Base-by-base conservation (phyloP, 2,888 invertebrate genomes). In the Altica lythri region DNA sequence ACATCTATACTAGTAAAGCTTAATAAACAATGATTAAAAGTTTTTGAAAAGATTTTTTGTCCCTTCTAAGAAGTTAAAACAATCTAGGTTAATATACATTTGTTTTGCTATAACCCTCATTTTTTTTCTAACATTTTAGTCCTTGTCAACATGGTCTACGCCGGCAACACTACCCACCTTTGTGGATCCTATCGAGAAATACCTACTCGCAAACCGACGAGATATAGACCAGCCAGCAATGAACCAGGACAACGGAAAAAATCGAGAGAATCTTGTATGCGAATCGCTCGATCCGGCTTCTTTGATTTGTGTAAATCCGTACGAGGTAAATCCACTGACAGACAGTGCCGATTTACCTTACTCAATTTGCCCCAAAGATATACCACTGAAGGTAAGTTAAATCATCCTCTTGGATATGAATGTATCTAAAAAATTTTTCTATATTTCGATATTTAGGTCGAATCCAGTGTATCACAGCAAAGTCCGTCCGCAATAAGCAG, bases 101-200 rank as follows among this genome's bases (percentile, higher is more conserved):
- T 37, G 4, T 16, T 8, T 3, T 32, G 32, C n/a, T 5, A 32
- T 4, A 32, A 4, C 13, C 32, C n/a, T n/a, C 32, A 12, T 12
- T n/a, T 32, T 32, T 12, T 12, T 13, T 43, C 57, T 55, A 50
- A 45, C 51, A 12, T 59, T 66, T 32, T 62, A 71, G 71, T 69
- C 68, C 64, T 66, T 68, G 66, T 67, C 71, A 61, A 60, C 54
- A 71, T 71, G 71, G 68, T 63, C 59, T 55, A 56, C 59, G 61
- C 70, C 75, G 72, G 67, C 65, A 68, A 68, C 63, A 63, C 68
- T 59, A 63, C 70, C 66, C 67, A 72, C 64, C 67, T 72, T 62
- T 75, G 73, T 71, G 75, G 75, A 70, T 77, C 79, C 71, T 77
- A 77, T 75, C 78, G 78, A 77, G 79, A 78, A 76, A 73, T 66